Conservation (phyloP, 2,888 invertebrate genomes). For the Cephonodes hylas region DNA sequence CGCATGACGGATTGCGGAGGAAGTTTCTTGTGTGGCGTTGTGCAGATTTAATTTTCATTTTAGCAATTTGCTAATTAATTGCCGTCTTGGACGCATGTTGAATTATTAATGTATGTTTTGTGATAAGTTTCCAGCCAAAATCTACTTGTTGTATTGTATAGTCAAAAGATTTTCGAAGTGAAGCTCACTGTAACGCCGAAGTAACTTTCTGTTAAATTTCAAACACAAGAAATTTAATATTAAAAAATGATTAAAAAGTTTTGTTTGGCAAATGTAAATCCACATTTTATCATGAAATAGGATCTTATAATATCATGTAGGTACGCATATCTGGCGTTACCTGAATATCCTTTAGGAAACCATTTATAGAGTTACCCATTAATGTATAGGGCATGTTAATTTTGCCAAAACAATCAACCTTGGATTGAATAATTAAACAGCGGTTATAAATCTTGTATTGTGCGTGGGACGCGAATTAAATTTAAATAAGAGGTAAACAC, state of each 20-base stretch:
- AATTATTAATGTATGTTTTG: not conserved
- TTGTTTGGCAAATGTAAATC: too few species aligned
- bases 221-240: too few species aligned
- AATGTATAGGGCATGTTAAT: not conserved
- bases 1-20: not conserved
- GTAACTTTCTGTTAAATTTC: too few species aligned
- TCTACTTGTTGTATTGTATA: too few species aligned
- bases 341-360: not conserved
- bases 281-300: too few species aligned
- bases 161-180: too few species aligned
- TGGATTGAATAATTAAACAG: not conserved
- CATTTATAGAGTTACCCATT: not conserved
- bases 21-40: not conserved
- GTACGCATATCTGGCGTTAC: not conserved
- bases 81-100: too few species aligned
- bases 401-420: constrained; percentile 3
- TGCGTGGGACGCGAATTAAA: not conserved
- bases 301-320: too few species aligned
- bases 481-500: not conserved
- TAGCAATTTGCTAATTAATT: not conserved
- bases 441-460: constrained; percentile 1
- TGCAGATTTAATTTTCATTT: not conserved
- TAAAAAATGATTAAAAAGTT: too few species aligned
- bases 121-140: too few species aligned
- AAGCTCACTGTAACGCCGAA: too few species aligned